Percentiles rank a stretch among this genome's conserved stretches.
Conservation (phyloP, 2,888 invertebrate species). For the Volucella inanis region DNA sequence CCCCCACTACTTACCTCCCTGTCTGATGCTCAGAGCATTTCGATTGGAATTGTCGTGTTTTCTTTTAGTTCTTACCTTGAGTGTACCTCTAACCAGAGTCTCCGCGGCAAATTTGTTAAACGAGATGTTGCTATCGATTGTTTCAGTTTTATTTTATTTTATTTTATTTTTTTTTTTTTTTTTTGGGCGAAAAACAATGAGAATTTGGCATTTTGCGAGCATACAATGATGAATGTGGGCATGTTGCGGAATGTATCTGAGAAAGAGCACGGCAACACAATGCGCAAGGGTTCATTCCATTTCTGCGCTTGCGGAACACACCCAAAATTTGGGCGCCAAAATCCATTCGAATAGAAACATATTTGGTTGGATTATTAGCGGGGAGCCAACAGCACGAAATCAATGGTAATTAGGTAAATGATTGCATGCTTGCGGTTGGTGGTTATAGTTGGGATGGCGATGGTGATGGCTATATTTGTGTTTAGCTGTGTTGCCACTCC, state of each 20-base stretch:
- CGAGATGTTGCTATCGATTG: constrained; percentile 46
- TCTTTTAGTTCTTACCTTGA: constrained; percentile 8
- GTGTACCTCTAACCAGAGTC: constrained; percentile 5
- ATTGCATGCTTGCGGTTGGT: constrained; percentile 46
- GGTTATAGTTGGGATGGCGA: constrained; percentile 5
- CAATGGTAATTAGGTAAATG: constrained; percentile 68
- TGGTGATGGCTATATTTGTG: not conserved
- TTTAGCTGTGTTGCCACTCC: constrained; percentile 45
- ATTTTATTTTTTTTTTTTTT: too few species aligned
- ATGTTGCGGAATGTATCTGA: constrained; percentile 41
- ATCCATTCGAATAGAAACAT: constrained; percentile 37
- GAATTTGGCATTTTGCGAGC: constrained; percentile 65
- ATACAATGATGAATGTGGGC: constrained; percentile 59
- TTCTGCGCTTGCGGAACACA: constrained; percentile 60
- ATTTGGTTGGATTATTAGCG: constrained; percentile 55
- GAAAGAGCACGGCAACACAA: not conserved
- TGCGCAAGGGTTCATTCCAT: constrained; percentile 6
- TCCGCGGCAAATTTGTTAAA: constrained; percentile 44
- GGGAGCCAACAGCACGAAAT: constrained; percentile 49
- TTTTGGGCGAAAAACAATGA: constrained; percentile 51
- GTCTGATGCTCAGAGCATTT: too few species aligned
- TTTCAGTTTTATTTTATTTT: not conserved
- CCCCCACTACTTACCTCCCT: too few species aligned
- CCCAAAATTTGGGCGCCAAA: constrained; percentile 47
- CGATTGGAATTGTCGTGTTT: not conserved